Evolutionary conservation across 35 echinoderm and acorn worm species (phyloP).

Genomic region (Strongylocentrotus purpuratus): DNA sequence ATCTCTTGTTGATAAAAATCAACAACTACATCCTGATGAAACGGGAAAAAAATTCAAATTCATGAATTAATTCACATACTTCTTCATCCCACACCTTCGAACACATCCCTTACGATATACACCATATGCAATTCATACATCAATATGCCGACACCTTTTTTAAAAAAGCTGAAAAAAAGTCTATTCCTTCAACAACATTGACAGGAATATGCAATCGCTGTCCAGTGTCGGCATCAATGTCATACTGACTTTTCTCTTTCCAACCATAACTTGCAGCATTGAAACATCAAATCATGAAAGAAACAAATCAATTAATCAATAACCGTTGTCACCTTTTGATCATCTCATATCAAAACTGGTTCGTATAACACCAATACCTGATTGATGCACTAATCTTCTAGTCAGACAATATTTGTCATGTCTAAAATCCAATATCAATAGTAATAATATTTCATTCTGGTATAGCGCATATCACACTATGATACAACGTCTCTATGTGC

Average conservation of each 20-base stretch:
- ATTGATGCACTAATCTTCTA: neutral
- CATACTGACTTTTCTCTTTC: neutral
- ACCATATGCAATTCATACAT: neutral
- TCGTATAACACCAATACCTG: neutral
- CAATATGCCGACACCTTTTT: neutral
- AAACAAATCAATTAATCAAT: neutral
- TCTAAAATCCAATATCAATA: neutral
- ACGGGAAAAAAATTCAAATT: no score
- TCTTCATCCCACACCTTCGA: no score
- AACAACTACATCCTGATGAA: no score
- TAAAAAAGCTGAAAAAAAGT: neutral
- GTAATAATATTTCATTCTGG: no score
- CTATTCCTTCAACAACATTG: neutral
- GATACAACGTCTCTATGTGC: no score
- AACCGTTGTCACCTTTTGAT: neutral
- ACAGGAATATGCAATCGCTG: neutral
- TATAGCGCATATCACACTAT: no score
- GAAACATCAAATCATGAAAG: neutral
- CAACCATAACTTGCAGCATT: neutral
- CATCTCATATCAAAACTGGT: neutral
- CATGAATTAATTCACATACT: no score
- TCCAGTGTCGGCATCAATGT: neutral
- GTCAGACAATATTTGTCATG: neutral
- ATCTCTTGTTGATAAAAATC: no score
- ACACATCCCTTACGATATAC: no score